Conservation (phyloP, 2,797 vertebrate species). For the Coluber constrictor region DNA sequence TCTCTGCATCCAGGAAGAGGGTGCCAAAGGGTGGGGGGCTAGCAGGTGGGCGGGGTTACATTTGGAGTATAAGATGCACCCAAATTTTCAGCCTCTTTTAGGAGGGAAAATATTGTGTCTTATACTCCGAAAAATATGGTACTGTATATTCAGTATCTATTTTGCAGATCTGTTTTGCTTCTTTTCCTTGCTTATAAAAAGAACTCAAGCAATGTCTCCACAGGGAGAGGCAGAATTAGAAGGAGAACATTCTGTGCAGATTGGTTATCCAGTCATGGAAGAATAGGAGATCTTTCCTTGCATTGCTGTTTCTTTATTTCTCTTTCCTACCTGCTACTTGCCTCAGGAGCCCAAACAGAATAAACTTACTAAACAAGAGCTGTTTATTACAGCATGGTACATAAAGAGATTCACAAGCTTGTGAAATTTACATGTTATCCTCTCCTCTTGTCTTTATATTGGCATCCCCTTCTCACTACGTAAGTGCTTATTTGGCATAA, state of each 20-base stretch:
- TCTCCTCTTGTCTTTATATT: neutral
- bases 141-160: conserved; percentile 8
- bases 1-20: too few species aligned
- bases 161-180: neutral
- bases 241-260: neutral
- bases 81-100: too few species aligned
- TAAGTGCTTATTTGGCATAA: conserved; percentile 15
- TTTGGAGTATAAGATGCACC: too few species aligned
- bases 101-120: too few species aligned
- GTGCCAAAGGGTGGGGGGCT: too few species aligned
- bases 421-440: neutral
- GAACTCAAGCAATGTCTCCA: neutral
- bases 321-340: neutral
- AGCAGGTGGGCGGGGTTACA: too few species aligned
- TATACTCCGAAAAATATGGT: too few species aligned
- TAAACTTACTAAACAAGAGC: neutral
- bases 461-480: neutral
- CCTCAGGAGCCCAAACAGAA: too few species aligned
- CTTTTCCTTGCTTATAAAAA: neutral
- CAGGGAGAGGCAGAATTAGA: neutral
- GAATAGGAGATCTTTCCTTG: neutral
- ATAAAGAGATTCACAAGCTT: neutral
- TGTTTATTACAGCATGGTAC: neutral
- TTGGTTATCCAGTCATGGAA: neutral
- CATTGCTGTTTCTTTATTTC: neutral